Evolutionary conservation across 2,113 vertebrate species (phyloP).

Genomic region (Glaucidium brasilianum): DNA sequence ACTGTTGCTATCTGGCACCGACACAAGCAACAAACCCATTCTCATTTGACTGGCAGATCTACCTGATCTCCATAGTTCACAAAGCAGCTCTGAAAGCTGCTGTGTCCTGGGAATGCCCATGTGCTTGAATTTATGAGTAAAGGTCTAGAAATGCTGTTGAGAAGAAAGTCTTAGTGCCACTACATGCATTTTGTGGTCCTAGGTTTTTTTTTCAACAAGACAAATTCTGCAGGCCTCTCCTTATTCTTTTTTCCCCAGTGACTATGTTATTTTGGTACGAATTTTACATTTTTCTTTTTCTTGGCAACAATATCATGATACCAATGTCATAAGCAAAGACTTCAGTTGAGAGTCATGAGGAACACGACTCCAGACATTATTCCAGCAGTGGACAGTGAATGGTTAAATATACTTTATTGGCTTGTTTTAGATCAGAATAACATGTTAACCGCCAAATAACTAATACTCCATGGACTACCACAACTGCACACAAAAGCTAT

Average conservation of each 20-base stretch:
- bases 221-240: background rate
- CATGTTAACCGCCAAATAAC: background rate
- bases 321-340: background rate
- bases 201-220: background rate
- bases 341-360: background rate
- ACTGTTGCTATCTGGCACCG: background rate
- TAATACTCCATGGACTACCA: background rate
- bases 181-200: background rate
- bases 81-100: background rate
- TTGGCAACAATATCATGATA: background rate
- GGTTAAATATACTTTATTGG: background rate
- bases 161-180: background rate
- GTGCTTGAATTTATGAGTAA: background rate
- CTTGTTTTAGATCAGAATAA: conserved; percentile 1
- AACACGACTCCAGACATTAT: background rate
- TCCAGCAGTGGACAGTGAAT: background rate
- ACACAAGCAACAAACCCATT: background rate
- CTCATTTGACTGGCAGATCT: background rate
- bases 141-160: background rate
- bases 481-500: background rate
- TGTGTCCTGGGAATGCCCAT: background rate
- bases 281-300: background rate
- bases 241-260: background rate
- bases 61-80: background rate
- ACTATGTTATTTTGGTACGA: background rate